Evolutionary conservation across 2,113 vertebrate genomes (phyloP).

Genomic region (Pelecanus crispus): DNA sequence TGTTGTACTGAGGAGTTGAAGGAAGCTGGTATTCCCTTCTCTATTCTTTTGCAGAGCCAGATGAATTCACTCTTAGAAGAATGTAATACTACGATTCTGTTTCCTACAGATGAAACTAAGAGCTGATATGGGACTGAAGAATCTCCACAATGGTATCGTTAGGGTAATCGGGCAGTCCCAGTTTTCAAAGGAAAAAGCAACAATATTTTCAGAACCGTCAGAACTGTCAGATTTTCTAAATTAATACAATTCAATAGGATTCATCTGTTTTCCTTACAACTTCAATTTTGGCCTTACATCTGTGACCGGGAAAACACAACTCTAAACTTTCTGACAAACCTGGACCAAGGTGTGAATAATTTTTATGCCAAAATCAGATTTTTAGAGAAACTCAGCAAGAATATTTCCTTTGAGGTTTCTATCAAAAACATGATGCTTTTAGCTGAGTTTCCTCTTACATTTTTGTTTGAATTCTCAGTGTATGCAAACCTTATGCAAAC

Average conservation of each 20-base stretch:
- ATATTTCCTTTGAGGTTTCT: not conserved
- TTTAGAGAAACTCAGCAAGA: not conserved
- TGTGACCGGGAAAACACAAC: not conserved
- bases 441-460: not conserved
- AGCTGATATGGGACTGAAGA: not conserved
- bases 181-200: not conserved
- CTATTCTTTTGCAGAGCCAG: not conserved
- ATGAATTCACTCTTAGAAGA: not conserved
- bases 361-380: not conserved
- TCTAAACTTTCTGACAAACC: not conserved
- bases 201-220: not conserved
- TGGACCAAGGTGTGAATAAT: not conserved
- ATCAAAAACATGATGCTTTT: not conserved
- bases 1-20: not conserved
- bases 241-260: not conserved
- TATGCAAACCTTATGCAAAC: conserved; percentile 2
- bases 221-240: not conserved
- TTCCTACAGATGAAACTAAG: not conserved
- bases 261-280: not conserved
- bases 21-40: not conserved
- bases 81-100: not conserved
- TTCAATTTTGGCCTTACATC: not conserved
- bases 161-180: not conserved
- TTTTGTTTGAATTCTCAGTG: conserved; percentile 8
- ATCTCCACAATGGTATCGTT: not conserved